These are phyloP conservation scores for Andrena haemorrhoa DNA, from an alignment of 2,888 invertebrate genomes.

Conservation along the genomic window DNA sequence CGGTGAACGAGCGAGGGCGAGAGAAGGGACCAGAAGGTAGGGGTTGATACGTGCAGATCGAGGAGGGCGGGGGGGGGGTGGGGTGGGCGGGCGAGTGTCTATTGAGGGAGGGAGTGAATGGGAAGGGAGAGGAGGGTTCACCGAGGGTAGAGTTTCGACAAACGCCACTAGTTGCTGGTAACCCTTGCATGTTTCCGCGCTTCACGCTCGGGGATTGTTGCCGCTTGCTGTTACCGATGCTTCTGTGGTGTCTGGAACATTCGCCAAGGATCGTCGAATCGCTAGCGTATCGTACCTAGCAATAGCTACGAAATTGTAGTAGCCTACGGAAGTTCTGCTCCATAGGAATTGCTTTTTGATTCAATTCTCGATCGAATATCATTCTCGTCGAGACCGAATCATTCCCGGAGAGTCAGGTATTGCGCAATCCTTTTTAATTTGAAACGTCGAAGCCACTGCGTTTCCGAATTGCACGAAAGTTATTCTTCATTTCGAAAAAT, in stretches of 20 bases:
- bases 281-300: background rate
- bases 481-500: background rate
- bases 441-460: background rate
- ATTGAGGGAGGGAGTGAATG: conserved; percentile 64
- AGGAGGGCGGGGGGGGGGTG: conserved; percentile 43
- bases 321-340: background rate
- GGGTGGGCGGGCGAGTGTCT: conserved; percentile 44
- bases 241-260: background rate
- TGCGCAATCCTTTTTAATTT: background rate
- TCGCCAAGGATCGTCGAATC: background rate
- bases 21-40: conserved; percentile 68
- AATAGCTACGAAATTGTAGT: background rate
- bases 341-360: no score
- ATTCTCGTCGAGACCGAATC: no score
- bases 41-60: conserved; percentile 65
- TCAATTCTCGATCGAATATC: no score
- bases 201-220: conserved; percentile 24
- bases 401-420: background rate
- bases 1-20: conserved; percentile 65
- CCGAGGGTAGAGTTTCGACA: conserved; percentile 60
- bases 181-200: conserved; percentile 65
- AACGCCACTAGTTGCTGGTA: conserved; percentile 75
- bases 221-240: conserved; percentile 5
- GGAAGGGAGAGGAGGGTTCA: conserved; percentile 49
- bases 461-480: background rate